These are phyloP conservation scores for Podarcis lilfordi DNA, from an alignment of 2,797 vertebrate species.

Conservation along the genomic window DNA sequence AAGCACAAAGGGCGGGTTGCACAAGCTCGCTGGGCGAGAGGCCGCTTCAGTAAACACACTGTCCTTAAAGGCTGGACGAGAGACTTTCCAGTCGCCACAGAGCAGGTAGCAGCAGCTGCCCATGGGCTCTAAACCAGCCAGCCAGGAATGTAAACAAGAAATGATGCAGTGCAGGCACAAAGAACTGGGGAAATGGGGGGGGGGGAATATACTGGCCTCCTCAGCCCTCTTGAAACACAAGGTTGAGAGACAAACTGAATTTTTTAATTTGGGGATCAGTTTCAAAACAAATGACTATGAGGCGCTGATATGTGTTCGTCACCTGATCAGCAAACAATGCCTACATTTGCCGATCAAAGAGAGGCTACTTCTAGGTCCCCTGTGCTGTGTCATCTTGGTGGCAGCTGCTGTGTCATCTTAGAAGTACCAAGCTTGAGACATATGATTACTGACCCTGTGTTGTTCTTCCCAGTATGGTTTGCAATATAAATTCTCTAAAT, in stretches of 20 bases:
- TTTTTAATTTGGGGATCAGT: neutral
- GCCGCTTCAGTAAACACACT: constrained; percentile 47
- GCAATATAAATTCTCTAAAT: constrained; percentile 29
- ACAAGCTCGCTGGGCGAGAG: constrained; percentile 12
- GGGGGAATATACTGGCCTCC: constrained; percentile 15
- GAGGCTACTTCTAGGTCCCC: neutral
- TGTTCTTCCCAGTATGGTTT: constrained; percentile 17
- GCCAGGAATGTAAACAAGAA: constrained; percentile 53
- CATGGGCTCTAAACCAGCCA: neutral
- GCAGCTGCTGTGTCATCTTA: neutral
- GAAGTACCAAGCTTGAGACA: neutral
- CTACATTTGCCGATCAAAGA: neutral
- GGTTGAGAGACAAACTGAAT: neutral
- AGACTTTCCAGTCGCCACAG: constrained; percentile 37
- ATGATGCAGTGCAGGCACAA: constrained; percentile 39
- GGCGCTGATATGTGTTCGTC: neutral
- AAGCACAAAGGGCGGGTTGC: constrained; percentile 53
- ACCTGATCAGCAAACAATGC: neutral
- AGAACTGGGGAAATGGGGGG: constrained; percentile 1
- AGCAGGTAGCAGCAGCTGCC: constrained; percentile 37
- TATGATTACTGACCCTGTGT: neutral
- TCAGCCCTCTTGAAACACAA: neutral
- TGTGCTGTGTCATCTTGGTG: constrained; percentile 15
- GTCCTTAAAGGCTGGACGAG: neutral
- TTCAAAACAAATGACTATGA: neutral